Evolutionary conservation across 2,113 vertebrate genomes (phyloP).

Genomic region (Phrynocephalus versicolor): DNA sequence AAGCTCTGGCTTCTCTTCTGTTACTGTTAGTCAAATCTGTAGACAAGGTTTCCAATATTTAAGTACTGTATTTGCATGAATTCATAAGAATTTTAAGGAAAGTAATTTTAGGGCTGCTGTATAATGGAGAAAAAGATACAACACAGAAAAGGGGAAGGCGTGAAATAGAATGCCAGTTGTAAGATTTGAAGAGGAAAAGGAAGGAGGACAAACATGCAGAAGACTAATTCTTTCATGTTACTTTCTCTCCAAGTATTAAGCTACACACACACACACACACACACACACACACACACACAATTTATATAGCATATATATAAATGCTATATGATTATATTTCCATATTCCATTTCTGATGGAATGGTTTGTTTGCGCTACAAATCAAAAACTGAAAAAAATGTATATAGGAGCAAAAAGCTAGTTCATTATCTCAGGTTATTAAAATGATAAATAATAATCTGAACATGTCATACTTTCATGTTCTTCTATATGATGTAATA

Average conservation of each 20-base stretch:
- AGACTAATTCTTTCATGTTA: not conserved
- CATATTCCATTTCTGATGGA: not conserved
- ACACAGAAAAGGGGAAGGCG: not conserved
- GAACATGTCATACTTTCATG: not conserved
- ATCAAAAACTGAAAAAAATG: not conserved
- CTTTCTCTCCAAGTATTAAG: not conserved
- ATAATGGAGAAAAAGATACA: not conserved
- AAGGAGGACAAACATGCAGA: not conserved
- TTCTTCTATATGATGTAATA: not conserved
- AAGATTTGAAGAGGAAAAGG: not conserved
- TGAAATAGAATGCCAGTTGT: not conserved
- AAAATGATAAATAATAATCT: too few species aligned
- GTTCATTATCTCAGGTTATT: not conserved
- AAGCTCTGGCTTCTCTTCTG: not conserved
- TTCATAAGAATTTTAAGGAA: not conserved
- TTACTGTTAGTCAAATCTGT: not conserved
- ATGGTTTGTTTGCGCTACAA: too few species aligned
- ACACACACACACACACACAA: too few species aligned
- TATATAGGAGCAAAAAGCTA: not conserved
- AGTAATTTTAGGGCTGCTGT: not conserved
- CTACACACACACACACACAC: too few species aligned
- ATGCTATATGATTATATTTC: too few species aligned
- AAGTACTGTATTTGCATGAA: not conserved
- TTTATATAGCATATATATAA: too few species aligned
- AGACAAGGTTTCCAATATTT: conserved; percentile 1